Evolutionary conservation across 2,797 vertebrate genomes (phyloP).

Genomic region (Gymnothorax reevesii): DNA sequence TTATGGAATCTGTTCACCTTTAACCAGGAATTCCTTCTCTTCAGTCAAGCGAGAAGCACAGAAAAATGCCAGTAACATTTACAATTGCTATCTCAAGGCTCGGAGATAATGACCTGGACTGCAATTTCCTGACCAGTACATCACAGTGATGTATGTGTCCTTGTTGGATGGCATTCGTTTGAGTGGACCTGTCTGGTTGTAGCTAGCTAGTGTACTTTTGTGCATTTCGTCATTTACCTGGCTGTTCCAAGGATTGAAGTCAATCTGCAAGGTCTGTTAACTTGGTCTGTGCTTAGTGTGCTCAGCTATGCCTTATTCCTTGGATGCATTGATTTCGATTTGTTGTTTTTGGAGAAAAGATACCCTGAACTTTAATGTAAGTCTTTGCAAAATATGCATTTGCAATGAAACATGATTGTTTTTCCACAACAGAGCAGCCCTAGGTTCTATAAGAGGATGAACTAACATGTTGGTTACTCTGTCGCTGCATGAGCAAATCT

Average conservation of each 20-base stretch:
- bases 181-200: not conserved
- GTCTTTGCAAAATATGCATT: not conserved
- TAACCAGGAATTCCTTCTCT: not conserved
- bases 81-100: constrained; percentile 14
- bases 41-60: not conserved
- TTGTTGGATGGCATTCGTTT: not conserved
- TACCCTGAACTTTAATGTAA: not conserved
- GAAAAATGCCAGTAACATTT: not conserved
- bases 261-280: not conserved
- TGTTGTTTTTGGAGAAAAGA: not conserved
- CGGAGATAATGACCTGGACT: not conserved
- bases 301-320: not conserved
- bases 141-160: not conserved
- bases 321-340: not conserved
- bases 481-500: not conserved
- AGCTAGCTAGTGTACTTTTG: not conserved
- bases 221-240: not conserved
- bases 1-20: constrained; percentile 6
- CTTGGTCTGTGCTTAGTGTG: not conserved
- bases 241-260: not conserved
- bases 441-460: not conserved
- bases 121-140: not conserved
- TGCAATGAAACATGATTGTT: not conserved
- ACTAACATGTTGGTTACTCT: not conserved
- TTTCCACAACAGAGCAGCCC: not conserved